A percentile compares a stretch with the other conserved stretches of the same genome.
phyloP scores from a whole-genome alignment of 2,888 invertebrate species.

The Frankliniella fusca region DNA sequence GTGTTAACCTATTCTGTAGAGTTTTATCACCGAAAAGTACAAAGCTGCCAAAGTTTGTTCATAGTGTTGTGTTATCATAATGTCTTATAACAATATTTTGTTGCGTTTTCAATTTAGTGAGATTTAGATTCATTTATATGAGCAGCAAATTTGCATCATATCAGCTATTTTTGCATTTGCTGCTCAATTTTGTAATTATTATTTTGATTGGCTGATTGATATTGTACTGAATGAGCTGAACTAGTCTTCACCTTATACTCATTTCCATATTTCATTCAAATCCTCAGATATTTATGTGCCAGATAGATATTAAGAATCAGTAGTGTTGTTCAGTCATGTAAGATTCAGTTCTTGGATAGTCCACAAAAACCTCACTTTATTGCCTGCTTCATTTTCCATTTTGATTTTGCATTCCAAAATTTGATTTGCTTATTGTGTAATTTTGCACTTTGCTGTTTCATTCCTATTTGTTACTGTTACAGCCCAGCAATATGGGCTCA shows the following conservation, averaged over 20 bases:
- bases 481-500: too few species aligned
- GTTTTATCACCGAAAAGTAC: not conserved
- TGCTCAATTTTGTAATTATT: too few species aligned
- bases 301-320: too few species aligned
- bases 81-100: not conserved
- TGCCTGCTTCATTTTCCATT: not conserved
- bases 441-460: slow-evolving; percentile 1
- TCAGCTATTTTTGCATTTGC: not conserved
- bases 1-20: not conserved
- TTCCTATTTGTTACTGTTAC: not conserved
- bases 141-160: not conserved
- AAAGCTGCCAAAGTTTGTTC: slow-evolving; percentile 13
- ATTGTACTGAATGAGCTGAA: not conserved
- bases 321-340: too few species aligned
- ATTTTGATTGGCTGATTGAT: not conserved
- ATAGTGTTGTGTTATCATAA: not conserved
- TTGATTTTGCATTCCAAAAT: slow-evolving; percentile 9
- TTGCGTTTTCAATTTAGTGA: not conserved
- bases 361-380: too few species aligned
- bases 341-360: too few species aligned
- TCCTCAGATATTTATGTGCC: too few species aligned
- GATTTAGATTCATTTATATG: not conserved
- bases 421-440: not conserved
- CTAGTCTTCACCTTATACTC: not conserved
- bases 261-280: too few species aligned